Conservation (phyloP, 2,797 vertebrate genomes). For the Darevskia mixta region DNA sequence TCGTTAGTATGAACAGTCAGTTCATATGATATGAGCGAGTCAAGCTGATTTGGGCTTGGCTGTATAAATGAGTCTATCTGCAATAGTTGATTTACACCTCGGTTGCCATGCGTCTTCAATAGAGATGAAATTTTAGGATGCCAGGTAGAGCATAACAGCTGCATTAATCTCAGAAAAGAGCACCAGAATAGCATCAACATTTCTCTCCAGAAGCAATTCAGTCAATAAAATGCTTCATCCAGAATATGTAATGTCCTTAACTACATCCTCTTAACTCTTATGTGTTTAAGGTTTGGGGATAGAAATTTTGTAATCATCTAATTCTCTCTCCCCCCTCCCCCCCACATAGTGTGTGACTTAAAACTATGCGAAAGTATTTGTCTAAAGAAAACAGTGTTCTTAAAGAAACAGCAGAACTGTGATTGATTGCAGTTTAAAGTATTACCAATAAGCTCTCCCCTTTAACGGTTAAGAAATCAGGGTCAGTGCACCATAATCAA, state of each 20-base stretch:
- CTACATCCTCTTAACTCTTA: slow-evolving; percentile 65
- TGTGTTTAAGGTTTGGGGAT: slow-evolving; percentile 49
- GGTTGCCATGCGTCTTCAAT: slow-evolving; percentile 65
- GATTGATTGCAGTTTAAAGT: slow-evolving; percentile 56
- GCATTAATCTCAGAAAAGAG: slow-evolving; percentile 44
- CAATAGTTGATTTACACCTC: slow-evolving; percentile 63
- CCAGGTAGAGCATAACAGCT: slow-evolving; percentile 60
- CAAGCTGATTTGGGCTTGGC: slow-evolving; percentile 58
- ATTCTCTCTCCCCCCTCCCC: slow-evolving; percentile 38
- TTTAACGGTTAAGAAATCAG: slow-evolving; percentile 70
- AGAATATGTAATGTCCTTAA: slow-evolving; percentile 63
- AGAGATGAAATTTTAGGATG: slow-evolving; percentile 61
- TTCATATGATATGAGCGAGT: background rate
- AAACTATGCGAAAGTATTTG: slow-evolving; percentile 51
- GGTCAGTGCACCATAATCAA: slow-evolving; percentile 68
- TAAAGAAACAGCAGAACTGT: slow-evolving; percentile 26
- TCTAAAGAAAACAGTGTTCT: slow-evolving; percentile 43
- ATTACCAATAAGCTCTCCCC: slow-evolving; percentile 57
- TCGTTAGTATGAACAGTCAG: slow-evolving; percentile 30
- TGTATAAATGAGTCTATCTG: slow-evolving; percentile 58
- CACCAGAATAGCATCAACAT: slow-evolving; percentile 23
- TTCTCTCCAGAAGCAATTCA: slow-evolving; percentile 52
- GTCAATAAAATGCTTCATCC: slow-evolving; percentile 42
- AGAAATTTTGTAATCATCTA: slow-evolving; percentile 54
- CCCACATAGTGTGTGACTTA: slow-evolving; percentile 53